phyloP scores from a whole-genome alignment of 2,888 invertebrate species.

The Cremastobaeus sp. region DNA sequence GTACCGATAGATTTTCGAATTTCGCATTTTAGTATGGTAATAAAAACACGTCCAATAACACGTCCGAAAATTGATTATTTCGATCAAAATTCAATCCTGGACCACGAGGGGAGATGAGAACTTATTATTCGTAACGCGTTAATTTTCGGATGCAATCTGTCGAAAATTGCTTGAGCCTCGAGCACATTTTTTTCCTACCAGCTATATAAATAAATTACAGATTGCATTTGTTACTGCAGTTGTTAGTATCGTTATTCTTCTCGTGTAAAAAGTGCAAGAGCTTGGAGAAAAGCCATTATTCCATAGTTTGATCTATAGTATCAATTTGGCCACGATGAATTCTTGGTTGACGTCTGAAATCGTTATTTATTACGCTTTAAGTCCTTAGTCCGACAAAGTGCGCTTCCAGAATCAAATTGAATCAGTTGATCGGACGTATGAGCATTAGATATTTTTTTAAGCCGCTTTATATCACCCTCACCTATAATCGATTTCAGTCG shows the following conservation, averaged over 20 bases:
- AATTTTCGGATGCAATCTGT: conserved; percentile 14
- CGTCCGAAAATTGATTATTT: conserved; percentile 45
- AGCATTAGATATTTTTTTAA: conserved; percentile 58
- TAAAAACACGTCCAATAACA: conserved; percentile 43
- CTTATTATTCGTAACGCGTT: conserved; percentile 23
- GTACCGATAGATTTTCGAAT: conserved; percentile 44
- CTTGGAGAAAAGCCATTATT: conserved; percentile 66
- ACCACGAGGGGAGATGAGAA: not conserved
- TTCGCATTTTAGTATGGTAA: conserved; percentile 41
- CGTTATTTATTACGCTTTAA: conserved; percentile 72
- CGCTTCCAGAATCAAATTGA: conserved; percentile 65
- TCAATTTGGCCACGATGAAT: conserved; percentile 73
- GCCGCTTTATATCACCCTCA: conserved; percentile 49
- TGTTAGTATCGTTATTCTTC: conserved; percentile 7
- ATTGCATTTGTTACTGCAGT: conserved; percentile 21
- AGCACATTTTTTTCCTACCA: not conserved
- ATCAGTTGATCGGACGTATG: conserved; percentile 58
- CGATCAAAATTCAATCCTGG: conserved; percentile 36
- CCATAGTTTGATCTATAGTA: conserved; percentile 73
- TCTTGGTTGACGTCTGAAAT: conserved; percentile 71
- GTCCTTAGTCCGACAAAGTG: conserved; percentile 64
- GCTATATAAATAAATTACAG: too few relatives aligned
- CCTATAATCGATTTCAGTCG: conserved; percentile 42
- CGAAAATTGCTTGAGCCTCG: conserved; percentile 9
- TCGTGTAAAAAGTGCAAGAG: not conserved